Conservation (phyloP, 2,113 vertebrate genomes). For the Hippoglossus stenolepis region DNA sequence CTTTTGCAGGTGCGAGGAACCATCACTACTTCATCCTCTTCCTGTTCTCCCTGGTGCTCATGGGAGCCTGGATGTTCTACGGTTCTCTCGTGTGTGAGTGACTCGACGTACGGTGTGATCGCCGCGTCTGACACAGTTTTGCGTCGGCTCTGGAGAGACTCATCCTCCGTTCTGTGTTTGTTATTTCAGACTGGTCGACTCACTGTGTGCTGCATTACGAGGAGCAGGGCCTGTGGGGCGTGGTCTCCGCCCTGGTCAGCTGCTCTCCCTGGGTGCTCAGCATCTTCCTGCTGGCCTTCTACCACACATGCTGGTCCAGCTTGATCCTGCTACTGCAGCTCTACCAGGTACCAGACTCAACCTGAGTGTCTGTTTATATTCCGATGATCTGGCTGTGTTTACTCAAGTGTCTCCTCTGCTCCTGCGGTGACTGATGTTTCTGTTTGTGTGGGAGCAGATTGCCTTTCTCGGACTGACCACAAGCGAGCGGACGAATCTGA, state of each 20-base stretch:
- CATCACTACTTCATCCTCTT: conserved; percentile 91
- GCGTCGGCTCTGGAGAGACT: neutral
- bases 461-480: conserved; percentile 91
- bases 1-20: conserved; percentile 89
- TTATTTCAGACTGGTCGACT: conserved; percentile 87
- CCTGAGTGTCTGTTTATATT: too few species aligned
- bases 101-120: fast-evolving
- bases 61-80: conserved; percentile 87
- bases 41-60: conserved; percentile 81
- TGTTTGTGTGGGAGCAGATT: conserved; percentile 79
- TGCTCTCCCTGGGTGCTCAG: conserved; percentile 93
- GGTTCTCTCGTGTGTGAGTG: conserved; percentile 90
- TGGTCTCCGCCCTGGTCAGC: conserved; percentile 77
- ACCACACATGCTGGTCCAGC: conserved; percentile 87
- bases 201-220: conserved; percentile 83
- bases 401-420: neutral
- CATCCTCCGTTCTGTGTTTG: neutral
- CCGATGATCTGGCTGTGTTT: neutral
- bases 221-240: conserved; percentile 84
- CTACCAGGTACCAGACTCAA: conserved; percentile 85
- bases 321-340: conserved; percentile 87
- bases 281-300: conserved; percentile 84
- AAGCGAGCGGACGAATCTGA: conserved; percentile 87
- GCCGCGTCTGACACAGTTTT: neutral
- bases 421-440: neutral